Evolutionary conservation across 2,888 invertebrate genomes (phyloP), one percentile per base, ranked within the genome.

Genomic region (Rhingia rostrata): DNA sequence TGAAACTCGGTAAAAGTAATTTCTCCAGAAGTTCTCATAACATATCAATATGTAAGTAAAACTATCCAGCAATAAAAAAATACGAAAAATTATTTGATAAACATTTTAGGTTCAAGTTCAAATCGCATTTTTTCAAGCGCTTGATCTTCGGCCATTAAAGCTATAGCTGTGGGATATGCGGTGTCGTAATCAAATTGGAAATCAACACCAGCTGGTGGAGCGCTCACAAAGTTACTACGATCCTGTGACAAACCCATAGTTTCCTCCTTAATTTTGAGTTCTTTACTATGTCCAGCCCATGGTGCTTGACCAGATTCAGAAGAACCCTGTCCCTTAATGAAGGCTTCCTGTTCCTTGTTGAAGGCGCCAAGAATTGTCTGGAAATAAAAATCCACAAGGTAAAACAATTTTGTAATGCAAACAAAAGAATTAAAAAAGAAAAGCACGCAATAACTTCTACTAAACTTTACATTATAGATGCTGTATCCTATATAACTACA

Each of bases 91-190:
- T 22, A n/a, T 61, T 47, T 58, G 22, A 86, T 97, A 95, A 92
- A 99, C 99, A 97, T 95, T 96, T 99, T 99, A 89, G 99, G 99
- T 91, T 99, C 99, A 90, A 99, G 95, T 92, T 99, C 98, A 93
- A 99, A 99, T 92, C 99, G 96, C 98, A 99, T 99, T 93, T 97
- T 97, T 92, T 98, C 97, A 90, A 99, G 94, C 92, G 98, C 97
- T 85, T 97, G 95, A 92, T 99, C 99, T 91, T 98, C 96, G 88
- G 96, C 95, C 93, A 99, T 95, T 89, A 98, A 97, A 88, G 97
- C 96, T 93, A 97, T 95, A 86, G 99, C 99, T 90, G 98, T 94
- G 51, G 98, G 98, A 92, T 96, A 97, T 92, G 96, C 95, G 88
- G 95, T 94, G 91, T 97, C 97, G 92, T 97, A 98, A 92, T 98